Conservation (phyloP, 2,797 vertebrate species). For the Falco naumanni region DNA sequence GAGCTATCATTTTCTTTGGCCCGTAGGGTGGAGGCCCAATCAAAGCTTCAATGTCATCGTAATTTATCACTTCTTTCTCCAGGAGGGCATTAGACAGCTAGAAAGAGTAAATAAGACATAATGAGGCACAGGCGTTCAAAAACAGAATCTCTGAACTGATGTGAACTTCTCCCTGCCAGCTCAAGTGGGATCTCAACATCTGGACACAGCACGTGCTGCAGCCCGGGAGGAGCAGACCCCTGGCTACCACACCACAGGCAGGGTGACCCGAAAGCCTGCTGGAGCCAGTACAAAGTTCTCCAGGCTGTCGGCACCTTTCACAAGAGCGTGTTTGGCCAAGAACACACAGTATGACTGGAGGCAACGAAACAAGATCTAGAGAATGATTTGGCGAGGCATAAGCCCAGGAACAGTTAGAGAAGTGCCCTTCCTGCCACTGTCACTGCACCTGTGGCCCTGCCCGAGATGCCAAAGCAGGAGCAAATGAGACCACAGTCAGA, state of each 20-base stretch:
- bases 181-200: neutral
- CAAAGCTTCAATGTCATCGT: conserved; percentile 92
- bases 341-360: neutral
- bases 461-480: neutral
- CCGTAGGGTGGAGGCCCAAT: conserved; percentile 89
- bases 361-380: neutral
- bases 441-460: neutral
- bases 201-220: neutral
- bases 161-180: neutral
- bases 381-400: neutral
- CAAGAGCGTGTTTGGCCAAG: neutral
- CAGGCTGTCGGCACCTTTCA: neutral
- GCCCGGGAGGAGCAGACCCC: neutral
- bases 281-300: neutral
- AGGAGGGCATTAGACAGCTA: conserved; percentile 90
- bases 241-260: accelerated
- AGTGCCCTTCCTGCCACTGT: neutral
- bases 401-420: neutral
- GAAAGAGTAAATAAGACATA: neutral
- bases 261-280: neutral
- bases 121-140: neutral
- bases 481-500: neutral
- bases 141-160: neutral
- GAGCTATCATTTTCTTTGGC: conserved; percentile 93
- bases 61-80: conserved; percentile 95